Conservation (phyloP, 2,888 invertebrate genomes). For the Ectropis crepuscularia region DNA sequence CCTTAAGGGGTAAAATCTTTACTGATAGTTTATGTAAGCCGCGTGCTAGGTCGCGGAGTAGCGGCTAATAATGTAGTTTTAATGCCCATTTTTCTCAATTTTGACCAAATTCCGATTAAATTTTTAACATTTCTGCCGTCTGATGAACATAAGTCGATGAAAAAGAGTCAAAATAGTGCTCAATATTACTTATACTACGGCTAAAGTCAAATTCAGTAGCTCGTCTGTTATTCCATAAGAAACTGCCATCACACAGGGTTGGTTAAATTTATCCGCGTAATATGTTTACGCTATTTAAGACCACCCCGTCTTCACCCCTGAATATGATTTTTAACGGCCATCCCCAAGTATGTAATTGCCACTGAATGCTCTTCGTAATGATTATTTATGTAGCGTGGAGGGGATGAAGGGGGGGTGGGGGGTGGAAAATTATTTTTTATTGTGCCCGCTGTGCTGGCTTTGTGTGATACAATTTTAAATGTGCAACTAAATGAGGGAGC, state of each 20-base stretch:
- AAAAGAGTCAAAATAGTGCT: no score
- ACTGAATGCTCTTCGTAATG: slow-evolving; percentile 70
- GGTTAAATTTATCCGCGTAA: slow-evolving; percentile 27
- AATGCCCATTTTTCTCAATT: no score
- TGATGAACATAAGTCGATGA: no score
- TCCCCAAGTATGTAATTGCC: slow-evolving; percentile 74
- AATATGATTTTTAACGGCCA: slow-evolving; percentile 73
- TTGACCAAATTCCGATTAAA: no score
- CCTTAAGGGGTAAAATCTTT: no score
- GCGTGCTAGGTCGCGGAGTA: no score
- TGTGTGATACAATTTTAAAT: slow-evolving; percentile 11
- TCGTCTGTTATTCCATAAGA: no score
- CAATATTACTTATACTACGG: no score
- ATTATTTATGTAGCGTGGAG: slow-evolving; percentile 68
- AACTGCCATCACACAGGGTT: not conserved
- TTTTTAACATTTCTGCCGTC: no score
- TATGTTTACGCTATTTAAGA: slow-evolving; percentile 26
- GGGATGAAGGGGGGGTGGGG: slow-evolving; percentile 42
- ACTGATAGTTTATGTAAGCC: no score
- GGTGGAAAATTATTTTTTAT: slow-evolving; percentile 74
- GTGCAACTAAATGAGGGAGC: not conserved
- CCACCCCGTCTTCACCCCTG: slow-evolving; percentile 43
- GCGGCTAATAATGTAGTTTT: no score
- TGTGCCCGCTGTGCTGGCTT: slow-evolving; percentile 45
- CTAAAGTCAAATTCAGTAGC: no score